Conservation (phyloP, 2,113 vertebrate genomes). For the Bufo bufo region DNA sequence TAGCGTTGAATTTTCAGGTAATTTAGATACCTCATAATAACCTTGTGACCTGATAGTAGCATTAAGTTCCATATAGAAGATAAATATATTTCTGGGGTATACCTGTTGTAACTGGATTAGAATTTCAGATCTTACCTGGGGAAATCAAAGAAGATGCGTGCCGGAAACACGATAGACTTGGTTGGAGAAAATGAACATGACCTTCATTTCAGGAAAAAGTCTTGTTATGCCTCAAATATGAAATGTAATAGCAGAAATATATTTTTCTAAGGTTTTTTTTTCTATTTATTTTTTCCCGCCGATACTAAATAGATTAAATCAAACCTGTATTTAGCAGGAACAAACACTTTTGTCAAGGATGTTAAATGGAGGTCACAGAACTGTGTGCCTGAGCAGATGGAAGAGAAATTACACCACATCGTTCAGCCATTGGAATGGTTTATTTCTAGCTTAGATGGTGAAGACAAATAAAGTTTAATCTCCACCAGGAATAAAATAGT, state of each 20-base stretch:
- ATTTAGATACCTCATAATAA: slow-evolving; percentile 16
- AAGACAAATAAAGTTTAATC: neutral
- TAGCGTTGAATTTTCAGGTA: slow-evolving; percentile 16
- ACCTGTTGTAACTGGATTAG: neutral
- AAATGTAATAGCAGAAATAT: slow-evolving; percentile 29
- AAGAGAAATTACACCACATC: slow-evolving; percentile 25
- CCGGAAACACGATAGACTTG: slow-evolving; percentile 20
- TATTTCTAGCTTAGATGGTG: neutral
- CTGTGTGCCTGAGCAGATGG: slow-evolving; percentile 23
- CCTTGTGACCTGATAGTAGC: slow-evolving; percentile 42
- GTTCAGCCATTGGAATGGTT: slow-evolving; percentile 21
- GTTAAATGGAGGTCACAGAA: slow-evolving; percentile 11
- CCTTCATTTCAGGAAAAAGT: slow-evolving; percentile 31
- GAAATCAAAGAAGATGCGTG: slow-evolving; percentile 25
- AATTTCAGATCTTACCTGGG: neutral
- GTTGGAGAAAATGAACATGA: slow-evolving; percentile 17
- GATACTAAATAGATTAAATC: slow-evolving; percentile 41
- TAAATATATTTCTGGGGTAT: neutral
- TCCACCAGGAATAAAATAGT: no score
- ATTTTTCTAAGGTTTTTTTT: slow-evolving; percentile 24
- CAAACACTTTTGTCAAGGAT: slow-evolving; percentile 20
- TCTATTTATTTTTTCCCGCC: neutral
- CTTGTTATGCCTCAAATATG: neutral
- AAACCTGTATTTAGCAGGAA: slow-evolving; percentile 27
- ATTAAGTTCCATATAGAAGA: slow-evolving; percentile 44